phyloP scores from a whole-genome alignment of 1,140 invertebrate species.

The Drosophila cardini region DNA sequence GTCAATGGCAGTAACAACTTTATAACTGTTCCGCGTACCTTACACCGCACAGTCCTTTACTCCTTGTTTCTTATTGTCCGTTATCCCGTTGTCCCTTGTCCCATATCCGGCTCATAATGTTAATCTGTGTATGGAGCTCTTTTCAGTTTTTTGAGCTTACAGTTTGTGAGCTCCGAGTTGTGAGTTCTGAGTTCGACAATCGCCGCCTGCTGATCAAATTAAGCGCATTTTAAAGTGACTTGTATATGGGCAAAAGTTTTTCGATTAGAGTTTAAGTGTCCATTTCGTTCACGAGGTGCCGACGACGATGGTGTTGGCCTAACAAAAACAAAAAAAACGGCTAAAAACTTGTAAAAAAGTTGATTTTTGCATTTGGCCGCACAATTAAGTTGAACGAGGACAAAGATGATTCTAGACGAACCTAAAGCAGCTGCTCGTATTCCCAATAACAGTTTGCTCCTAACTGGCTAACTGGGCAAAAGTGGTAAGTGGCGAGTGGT shows the following conservation, averaged over 20 bases:
- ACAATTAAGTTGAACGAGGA: conserved; percentile 78
- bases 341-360: conserved; percentile 70
- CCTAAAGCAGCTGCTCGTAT: conserved; percentile 64
- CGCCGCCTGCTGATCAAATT: conserved; percentile 80
- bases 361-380: conserved; percentile 82
- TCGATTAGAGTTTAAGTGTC: conserved; percentile 83
- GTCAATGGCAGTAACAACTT: conserved; percentile 74
- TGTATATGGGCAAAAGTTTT: conserved; percentile 83
- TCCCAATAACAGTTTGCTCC: conserved; percentile 57
- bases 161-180: not conserved
- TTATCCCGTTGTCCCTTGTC: conserved; percentile 22
- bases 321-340: conserved; percentile 11
- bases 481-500: not conserved
- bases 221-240: conserved; percentile 83
- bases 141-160: not conserved
- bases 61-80: not conserved
- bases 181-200: conserved; percentile 58
- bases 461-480: conserved; percentile 19
- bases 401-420: conserved; percentile 18
- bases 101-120: conserved; percentile 68
- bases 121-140: conserved; percentile 58
- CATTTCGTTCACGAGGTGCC: conserved; percentile 78
- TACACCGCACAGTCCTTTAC: conserved; percentile 2
- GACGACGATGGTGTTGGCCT: conserved; percentile 42
- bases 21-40: conserved; percentile 55